Conservation (phyloP, 1,140 invertebrate genomes). For the Diorhabda elongata region DNA sequence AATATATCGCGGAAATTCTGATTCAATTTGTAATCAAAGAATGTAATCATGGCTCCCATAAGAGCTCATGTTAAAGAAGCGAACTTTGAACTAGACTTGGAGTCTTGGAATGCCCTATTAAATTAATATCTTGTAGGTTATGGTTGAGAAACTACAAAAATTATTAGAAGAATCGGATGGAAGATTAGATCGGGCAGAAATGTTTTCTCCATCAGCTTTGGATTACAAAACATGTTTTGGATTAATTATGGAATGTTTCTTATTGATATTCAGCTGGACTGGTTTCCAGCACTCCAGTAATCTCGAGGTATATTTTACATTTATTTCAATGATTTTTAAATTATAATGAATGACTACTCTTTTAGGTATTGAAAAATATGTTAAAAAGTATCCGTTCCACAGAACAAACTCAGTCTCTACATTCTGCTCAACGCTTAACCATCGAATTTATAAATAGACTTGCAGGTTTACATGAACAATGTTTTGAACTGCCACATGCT, state of each 20-base stretch:
- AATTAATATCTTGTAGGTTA: constrained; percentile 40
- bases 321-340: background rate
- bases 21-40: too few species aligned
- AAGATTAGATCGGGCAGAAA: constrained; percentile 55
- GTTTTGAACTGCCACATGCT: constrained; percentile 49
- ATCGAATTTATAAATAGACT: constrained; percentile 41
- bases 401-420: constrained; percentile 36
- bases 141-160: constrained; percentile 48
- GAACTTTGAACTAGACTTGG: background rate
- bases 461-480: constrained; percentile 46
- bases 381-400: constrained; percentile 17
- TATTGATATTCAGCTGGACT: constrained; percentile 68
- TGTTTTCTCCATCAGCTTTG: constrained; percentile 51
- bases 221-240: constrained; percentile 55
- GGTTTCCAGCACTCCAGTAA: constrained; percentile 59
- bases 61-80: too few species aligned
- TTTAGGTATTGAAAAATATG: constrained; percentile 23
- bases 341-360: background rate
- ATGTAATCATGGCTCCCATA: too few species aligned
- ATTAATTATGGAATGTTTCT: constrained; percentile 56
- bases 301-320: constrained; percentile 2
- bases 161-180: constrained; percentile 54
- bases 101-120: background rate
- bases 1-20: too few species aligned
- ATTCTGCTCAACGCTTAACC: constrained; percentile 39